These are phyloP conservation scores for Oplegnathus fasciatus DNA, from an alignment of 2,113 vertebrate species.

Conservation along the genomic window DNA sequence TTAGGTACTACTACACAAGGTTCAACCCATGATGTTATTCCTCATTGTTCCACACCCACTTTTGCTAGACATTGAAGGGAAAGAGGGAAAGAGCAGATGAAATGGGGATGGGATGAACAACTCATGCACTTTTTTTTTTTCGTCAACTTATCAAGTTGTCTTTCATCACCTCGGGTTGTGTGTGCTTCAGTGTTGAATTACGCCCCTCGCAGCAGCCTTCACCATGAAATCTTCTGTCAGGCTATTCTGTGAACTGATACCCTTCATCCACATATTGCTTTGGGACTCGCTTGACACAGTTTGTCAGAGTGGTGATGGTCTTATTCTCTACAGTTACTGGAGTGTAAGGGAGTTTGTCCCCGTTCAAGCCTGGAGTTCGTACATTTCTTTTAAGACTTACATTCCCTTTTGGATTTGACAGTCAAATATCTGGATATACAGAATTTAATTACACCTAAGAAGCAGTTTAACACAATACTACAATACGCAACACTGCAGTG, in stretches of 20 bases:
- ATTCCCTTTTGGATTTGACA: background rate
- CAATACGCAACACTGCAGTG: background rate
- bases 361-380: background rate
- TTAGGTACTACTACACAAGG: background rate
- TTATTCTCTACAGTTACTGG: slow-evolving; percentile 3
- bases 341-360: background rate
- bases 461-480: background rate
- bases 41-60: background rate
- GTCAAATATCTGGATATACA: background rate
- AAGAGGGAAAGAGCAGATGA: slow-evolving; percentile 19
- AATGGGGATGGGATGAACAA: background rate
- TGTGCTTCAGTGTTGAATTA: slow-evolving; percentile 43
- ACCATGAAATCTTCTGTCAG: slow-evolving; percentile 41
- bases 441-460: background rate
- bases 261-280: slow-evolving; percentile 58
- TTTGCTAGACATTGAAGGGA: background rate
- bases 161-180: slow-evolving; percentile 12
- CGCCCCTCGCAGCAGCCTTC: slow-evolving; percentile 29
- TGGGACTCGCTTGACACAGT: slow-evolving; percentile 45
- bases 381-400: background rate
- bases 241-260: slow-evolving; percentile 54
- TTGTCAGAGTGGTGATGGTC: slow-evolving; percentile 35
- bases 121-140: background rate
- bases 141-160: slow-evolving; percentile 16
- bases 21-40: background rate